These are phyloP conservation scores for Eupithecia insigniata DNA, from an alignment of 2,888 invertebrate species.

Conservation along the genomic window DNA sequence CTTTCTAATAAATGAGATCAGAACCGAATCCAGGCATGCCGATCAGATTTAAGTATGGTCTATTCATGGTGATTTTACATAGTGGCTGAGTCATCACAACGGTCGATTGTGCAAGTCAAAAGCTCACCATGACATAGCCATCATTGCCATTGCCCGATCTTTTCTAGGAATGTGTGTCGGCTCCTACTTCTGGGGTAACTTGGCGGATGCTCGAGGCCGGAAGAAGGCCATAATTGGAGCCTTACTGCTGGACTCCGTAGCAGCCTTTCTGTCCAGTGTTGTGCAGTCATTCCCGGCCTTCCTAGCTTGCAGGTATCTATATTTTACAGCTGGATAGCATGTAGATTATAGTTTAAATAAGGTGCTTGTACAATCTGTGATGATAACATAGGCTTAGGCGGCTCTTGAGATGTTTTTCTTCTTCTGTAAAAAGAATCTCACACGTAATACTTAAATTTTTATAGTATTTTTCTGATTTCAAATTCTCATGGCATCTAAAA, in stretches of 20 bases:
- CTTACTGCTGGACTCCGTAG: slow-evolving; percentile 83
- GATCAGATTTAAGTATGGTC: not conserved
- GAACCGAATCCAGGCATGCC: not conserved
- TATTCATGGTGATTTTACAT: too few relatives aligned
- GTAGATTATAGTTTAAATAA: not conserved
- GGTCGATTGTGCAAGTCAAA: too few relatives aligned
- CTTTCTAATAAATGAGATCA: too few relatives aligned
- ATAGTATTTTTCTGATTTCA: not conserved
- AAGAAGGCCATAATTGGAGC: slow-evolving; percentile 87
- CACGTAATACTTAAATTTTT: not conserved
- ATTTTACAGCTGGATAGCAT: slow-evolving; percentile 12
- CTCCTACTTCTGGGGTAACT: slow-evolving; percentile 88
- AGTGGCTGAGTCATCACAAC: too few relatives aligned
- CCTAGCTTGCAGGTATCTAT: slow-evolving; percentile 81
- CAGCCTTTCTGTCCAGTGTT: slow-evolving; percentile 84
- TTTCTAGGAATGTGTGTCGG: slow-evolving; percentile 86
- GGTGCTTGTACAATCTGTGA: too few relatives aligned
- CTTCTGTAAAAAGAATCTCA: not conserved
- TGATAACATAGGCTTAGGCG: not conserved
- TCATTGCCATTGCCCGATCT: not conserved
- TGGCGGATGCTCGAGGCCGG: slow-evolving; percentile 87
- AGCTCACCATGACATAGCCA: not conserved
- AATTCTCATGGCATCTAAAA: too few relatives aligned
- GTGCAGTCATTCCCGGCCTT: slow-evolving; percentile 84
- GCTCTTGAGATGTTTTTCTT: not conserved